Evolutionary conservation across 2,797 vertebrate genomes (phyloP).

Genomic region (Ibycter americanus): DNA sequence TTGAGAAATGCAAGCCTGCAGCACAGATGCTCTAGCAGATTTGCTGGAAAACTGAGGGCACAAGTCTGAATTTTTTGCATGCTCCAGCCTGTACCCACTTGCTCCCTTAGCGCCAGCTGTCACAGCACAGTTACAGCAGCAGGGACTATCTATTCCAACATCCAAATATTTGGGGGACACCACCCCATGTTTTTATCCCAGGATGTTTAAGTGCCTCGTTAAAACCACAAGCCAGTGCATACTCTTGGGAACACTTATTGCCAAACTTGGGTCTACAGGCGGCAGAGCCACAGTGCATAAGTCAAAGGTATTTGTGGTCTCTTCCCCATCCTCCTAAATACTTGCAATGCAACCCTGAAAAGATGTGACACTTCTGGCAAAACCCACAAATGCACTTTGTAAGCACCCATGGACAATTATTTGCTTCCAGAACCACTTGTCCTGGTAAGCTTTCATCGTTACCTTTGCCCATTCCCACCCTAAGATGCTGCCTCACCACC

Average conservation of each 20-base stretch:
- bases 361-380: background rate
- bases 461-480: background rate
- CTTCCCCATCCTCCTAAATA: background rate
- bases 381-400: background rate
- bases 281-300: background rate
- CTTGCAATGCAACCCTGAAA: background rate
- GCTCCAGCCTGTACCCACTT: conserved; percentile 37
- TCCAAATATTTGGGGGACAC: background rate
- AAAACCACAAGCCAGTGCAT: background rate
- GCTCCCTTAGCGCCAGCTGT: conserved; percentile 32
- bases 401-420: background rate
- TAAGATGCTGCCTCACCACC: background rate
- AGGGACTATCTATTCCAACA: background rate
- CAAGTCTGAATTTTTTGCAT: background rate
- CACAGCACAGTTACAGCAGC: background rate
- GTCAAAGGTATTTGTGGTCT: background rate
- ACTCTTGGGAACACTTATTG: background rate
- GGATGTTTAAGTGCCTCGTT: background rate
- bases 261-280: background rate
- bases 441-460: background rate
- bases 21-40: conserved; percentile 34
- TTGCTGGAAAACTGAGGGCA: background rate
- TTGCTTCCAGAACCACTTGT: background rate
- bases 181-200: background rate
- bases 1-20: conserved; percentile 38